phyloP scores from a whole-genome alignment of 1,140 invertebrate species.

The Tetramorium simillimum region DNA sequence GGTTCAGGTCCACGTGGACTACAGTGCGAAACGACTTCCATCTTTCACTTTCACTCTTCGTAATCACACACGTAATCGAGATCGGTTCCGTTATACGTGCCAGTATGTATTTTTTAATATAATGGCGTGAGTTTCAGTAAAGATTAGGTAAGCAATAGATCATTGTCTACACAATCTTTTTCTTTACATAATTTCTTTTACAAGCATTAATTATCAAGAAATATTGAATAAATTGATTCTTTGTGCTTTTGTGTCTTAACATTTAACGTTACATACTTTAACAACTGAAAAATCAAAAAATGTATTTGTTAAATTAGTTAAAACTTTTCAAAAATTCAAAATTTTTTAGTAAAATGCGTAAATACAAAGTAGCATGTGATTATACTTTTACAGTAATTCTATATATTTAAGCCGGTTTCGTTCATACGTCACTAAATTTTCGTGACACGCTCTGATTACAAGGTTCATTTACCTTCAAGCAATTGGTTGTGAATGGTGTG shows the following conservation, averaged over 20 bases:
- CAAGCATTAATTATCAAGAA: not conserved
- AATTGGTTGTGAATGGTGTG: not conserved
- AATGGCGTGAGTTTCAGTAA: not conserved
- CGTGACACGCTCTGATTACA: conserved; percentile 6
- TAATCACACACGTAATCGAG: conserved; percentile 51
- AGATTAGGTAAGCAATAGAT: not conserved
- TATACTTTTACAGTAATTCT: not conserved
- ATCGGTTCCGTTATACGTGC: conserved; percentile 2
- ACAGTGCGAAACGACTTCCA: conserved; percentile 33
- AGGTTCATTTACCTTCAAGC: not conserved
- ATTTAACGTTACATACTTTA: not conserved
- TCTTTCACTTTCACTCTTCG: conserved; percentile 76
- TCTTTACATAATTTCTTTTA: not conserved
- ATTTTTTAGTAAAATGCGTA: not conserved
- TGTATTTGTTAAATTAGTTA: not conserved
- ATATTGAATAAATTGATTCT: not conserved
- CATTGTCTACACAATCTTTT: not conserved
- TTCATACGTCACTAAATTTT: conserved; percentile 1
- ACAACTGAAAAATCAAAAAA: not conserved
- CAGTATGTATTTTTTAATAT: not conserved
- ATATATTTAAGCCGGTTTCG: not conserved
- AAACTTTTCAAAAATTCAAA: not conserved
- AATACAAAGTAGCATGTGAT: not conserved
- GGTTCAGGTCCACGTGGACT: conserved; percentile 71
- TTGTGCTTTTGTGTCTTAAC: not conserved